Percentiles rank a stretch among this genome's conserved stretches.
Conservation (phyloP, 2,113 vertebrate genomes). For the Pleuronectes platessa region DNA sequence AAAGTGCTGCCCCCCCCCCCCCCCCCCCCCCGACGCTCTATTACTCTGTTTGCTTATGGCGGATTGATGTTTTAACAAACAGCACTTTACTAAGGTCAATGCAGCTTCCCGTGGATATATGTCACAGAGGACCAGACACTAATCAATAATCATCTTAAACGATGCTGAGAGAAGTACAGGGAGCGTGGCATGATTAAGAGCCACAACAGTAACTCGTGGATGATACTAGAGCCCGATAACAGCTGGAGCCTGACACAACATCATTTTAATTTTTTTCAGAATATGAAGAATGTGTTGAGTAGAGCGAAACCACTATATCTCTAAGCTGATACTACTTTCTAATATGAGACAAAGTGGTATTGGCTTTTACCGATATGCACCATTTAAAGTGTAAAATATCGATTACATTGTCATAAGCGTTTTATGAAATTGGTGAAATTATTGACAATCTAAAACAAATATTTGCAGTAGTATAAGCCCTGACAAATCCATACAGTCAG, state of each 20-base stretch:
- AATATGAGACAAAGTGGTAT: too few relatives aligned
- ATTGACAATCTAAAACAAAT: too few relatives aligned
- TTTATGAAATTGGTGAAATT: too few relatives aligned
- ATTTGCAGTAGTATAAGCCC: too few relatives aligned
- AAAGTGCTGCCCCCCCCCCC: neutral
- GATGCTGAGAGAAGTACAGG: conserved; percentile 21
- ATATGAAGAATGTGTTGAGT: neutral
- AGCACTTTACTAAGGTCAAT: conserved; percentile 39
- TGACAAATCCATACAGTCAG: too few relatives aligned
- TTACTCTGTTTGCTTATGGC: conserved; percentile 20
- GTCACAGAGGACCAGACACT: conserved; percentile 25
- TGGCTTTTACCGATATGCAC: too few relatives aligned
- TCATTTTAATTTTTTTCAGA: neutral
- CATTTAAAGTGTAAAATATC: too few relatives aligned
- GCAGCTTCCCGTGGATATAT: conserved; percentile 35
- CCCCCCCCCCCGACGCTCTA: neutral
- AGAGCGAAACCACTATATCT: neutral
- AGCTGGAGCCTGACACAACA: neutral
- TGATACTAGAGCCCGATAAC: neutral
- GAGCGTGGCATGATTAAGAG: conserved; percentile 10
- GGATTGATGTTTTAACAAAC: conserved; percentile 40
- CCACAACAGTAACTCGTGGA: neutral
- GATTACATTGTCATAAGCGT: too few relatives aligned
- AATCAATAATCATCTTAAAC: conserved; percentile 44
- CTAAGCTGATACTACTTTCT: neutral